Percentiles rank a stretch among this genome's conserved stretches.
These are phyloP conservation scores for Stenurella melanura DNA, from an alignment of 2,888 invertebrate species.

Conservation along the genomic window DNA sequence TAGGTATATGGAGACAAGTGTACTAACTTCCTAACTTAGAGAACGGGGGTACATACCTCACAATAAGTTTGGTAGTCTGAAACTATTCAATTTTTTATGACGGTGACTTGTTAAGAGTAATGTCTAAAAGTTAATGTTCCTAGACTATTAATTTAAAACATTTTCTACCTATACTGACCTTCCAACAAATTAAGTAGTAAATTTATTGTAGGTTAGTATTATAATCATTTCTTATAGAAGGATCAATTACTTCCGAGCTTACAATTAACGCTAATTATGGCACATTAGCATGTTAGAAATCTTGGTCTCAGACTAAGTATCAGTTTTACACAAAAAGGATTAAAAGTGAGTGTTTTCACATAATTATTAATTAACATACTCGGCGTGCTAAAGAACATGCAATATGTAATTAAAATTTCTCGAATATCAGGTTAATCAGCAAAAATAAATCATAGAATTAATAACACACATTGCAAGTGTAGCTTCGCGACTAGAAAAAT, in stretches of 20 bases:
- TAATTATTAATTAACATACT: conserved; percentile 12
- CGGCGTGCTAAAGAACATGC: neutral
- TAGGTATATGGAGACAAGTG: too few species aligned
- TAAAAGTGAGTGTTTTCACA: conserved; percentile 21
- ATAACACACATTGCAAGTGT: neutral
- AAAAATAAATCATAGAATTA: neutral
- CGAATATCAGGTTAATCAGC: neutral
- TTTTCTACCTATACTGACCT: too few species aligned
- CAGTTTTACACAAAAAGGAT: neutral
- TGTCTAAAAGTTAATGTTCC: too few species aligned
- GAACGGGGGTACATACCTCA: too few species aligned
- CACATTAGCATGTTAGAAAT: neutral
- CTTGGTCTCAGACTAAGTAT: neutral
- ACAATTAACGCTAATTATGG: neutral
- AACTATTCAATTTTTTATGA: too few species aligned
- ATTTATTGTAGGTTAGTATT: neutral
- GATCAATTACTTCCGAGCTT: neutral
- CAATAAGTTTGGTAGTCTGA: too few species aligned
- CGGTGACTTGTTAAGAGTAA: too few species aligned
- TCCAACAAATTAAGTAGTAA: too few species aligned
- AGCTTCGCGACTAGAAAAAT: neutral
- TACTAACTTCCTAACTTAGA: too few species aligned
- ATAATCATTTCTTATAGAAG: neutral
- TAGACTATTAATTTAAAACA: too few species aligned
- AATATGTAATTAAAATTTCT: conserved; percentile 25